Conservation (phyloP, 2,888 invertebrate species). For the Chouioia cunea region DNA sequence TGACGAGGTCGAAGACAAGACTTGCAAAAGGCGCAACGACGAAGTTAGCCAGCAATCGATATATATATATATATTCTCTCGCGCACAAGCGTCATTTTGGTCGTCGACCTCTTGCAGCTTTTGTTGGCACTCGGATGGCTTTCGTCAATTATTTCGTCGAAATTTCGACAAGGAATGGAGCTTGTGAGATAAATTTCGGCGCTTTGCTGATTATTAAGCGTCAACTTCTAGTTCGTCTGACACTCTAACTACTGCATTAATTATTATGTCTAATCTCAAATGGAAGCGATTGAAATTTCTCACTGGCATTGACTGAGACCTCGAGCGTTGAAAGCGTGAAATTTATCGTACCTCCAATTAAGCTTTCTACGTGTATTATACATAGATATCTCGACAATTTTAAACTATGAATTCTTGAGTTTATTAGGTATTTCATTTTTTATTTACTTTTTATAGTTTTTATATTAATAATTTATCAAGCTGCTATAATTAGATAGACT, state of each 20-base stretch:
- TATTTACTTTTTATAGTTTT: no score
- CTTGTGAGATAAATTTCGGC: slow-evolving; percentile 25
- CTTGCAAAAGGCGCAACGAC: slow-evolving; percentile 5
- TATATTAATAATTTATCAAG: no score
- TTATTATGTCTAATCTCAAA: slow-evolving; percentile 38
- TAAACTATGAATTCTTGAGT: no score
- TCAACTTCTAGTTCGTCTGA: slow-evolving; percentile 31
- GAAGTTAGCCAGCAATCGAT: slow-evolving; percentile 20
- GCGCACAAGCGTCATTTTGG: slow-evolving; percentile 21
- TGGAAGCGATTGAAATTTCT: slow-evolving; percentile 30
- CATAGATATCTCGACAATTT: no score
- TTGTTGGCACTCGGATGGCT: slow-evolving; percentile 49
- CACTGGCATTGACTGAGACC: neutral
- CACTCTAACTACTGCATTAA: slow-evolving; percentile 44
- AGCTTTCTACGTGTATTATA: no score
- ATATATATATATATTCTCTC: neutral
- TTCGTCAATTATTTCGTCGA: slow-evolving; percentile 49
- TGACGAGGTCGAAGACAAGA: slow-evolving; percentile 26
- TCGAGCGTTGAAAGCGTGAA: no score
- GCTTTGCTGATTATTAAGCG: slow-evolving; percentile 40
- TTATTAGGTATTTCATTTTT: no score
- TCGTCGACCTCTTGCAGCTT: slow-evolving; percentile 44
- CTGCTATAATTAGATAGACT: no score
- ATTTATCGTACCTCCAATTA: no score
- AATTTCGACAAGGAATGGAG: slow-evolving; percentile 14